Conservation (phyloP, 2,113 vertebrate genomes). For the Podarcis muralis region DNA sequence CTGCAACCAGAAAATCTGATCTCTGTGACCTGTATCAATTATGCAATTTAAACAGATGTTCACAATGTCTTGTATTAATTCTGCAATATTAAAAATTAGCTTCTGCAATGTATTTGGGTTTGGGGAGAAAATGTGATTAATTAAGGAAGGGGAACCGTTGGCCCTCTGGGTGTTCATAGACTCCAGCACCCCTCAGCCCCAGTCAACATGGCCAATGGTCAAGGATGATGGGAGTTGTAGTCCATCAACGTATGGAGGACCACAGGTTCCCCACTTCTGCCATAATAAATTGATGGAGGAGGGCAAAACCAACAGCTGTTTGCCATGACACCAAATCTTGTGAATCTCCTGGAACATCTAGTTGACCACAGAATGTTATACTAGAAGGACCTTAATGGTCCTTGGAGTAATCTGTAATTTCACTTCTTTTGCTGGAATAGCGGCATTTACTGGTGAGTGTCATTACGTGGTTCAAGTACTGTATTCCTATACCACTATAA, state of each 20-base stretch:
- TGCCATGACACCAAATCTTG: background rate
- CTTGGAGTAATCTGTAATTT: background rate
- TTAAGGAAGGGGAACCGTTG: too few relatives aligned
- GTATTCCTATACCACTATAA: background rate
- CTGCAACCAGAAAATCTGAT: background rate
- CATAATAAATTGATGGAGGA: background rate
- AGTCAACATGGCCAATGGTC: too few relatives aligned
- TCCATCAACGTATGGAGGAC: background rate
- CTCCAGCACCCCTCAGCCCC: too few relatives aligned
- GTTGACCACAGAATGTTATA: background rate
- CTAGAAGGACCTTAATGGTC: background rate
- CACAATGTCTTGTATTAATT: background rate
- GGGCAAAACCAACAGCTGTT: background rate
- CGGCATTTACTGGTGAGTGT: background rate
- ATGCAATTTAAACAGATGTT: background rate
- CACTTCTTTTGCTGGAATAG: background rate
- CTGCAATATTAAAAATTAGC: background rate
- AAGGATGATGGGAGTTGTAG: background rate
- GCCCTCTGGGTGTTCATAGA: too few relatives aligned
- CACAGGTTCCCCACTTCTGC: background rate
- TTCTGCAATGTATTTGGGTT: background rate
- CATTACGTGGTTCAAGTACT: background rate
- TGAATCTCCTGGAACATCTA: background rate
- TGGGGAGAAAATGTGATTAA: background rate
- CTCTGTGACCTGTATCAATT: background rate